phyloP scores from a whole-genome alignment of 2,888 invertebrate genomes.

The Acleris emargana region DNA sequence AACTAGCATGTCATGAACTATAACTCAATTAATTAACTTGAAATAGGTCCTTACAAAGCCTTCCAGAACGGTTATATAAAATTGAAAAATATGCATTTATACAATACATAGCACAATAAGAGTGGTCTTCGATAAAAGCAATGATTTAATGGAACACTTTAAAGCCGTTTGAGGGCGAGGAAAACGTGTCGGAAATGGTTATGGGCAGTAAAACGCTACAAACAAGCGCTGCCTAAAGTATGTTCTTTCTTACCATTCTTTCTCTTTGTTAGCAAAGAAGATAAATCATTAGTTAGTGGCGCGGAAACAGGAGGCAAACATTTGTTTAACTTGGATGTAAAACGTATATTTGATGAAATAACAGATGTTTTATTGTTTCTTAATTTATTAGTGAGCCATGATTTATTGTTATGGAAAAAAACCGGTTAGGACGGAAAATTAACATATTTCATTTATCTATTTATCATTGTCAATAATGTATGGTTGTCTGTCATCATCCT shows the following conservation, averaged over 20 bases:
- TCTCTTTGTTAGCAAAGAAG: slow-evolving; percentile 11
- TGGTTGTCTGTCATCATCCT: too few species aligned
- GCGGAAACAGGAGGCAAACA: background rate
- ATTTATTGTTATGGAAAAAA: too few species aligned
- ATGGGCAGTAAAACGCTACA: slow-evolving; percentile 23
- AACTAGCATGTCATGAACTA: too few species aligned
- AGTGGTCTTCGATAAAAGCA: slow-evolving; percentile 10
- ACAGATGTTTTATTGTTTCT: too few species aligned
- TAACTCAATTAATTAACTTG: too few species aligned
- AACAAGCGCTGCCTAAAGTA: slow-evolving; percentile 17
- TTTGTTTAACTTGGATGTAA: background rate
- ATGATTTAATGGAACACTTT: slow-evolving; percentile 24
- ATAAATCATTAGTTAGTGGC: slow-evolving; percentile 11
- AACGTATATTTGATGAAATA: background rate
- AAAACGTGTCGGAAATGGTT: slow-evolving; percentile 24
- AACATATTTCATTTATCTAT: too few species aligned
- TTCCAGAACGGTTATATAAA: background rate
- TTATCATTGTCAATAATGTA: too few species aligned
- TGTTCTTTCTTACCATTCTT: slow-evolving; percentile 19
- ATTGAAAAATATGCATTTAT: background rate
- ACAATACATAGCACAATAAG: background rate
- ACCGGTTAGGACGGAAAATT: too few species aligned
- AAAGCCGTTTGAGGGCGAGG: slow-evolving; percentile 12
- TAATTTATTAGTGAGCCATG: too few species aligned
- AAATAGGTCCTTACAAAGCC: too few species aligned